Evolutionary conservation across 2,113 vertebrate species (phyloP).

Genomic region (Nycticebus coucang): DNA sequence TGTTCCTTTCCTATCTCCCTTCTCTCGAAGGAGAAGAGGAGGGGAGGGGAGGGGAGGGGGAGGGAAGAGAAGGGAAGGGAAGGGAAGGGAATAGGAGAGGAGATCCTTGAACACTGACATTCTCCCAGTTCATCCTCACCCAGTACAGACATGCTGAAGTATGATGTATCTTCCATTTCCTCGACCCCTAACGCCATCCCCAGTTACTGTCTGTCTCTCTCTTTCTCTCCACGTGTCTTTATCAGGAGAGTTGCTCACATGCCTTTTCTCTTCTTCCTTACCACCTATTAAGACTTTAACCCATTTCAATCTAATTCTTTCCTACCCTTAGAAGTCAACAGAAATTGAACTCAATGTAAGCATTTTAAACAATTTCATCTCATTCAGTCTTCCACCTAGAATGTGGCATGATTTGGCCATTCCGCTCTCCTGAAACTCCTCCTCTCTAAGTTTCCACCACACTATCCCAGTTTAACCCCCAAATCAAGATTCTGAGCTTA

Average conservation of each 20-base stretch:
- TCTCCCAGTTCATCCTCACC: neutral
- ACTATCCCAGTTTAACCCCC: neutral
- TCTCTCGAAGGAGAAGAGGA: neutral
- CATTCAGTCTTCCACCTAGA: neutral
- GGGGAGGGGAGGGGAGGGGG: too few relatives aligned
- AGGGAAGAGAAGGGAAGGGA: too few relatives aligned
- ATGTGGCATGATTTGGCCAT: neutral
- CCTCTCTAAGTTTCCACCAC: neutral
- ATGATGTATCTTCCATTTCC: neutral
- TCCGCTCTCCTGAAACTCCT: neutral
- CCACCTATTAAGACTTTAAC: too few relatives aligned
- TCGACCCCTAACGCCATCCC: neutral
- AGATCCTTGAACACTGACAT: neutral
- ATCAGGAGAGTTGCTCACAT: neutral
- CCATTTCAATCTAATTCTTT: neutral
- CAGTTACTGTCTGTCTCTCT: neutral
- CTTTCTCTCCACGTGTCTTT: too few relatives aligned
- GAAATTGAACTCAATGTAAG: neutral
- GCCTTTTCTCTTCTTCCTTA: neutral
- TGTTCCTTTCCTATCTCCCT: neutral
- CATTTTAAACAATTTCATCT: neutral
- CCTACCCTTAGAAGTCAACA: neutral
- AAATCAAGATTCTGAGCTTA: neutral
- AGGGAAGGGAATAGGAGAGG: too few relatives aligned
- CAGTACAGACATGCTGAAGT: neutral